phyloP scores from a whole-genome alignment of 2,888 invertebrate species.

The Eupithecia abbreviata region DNA sequence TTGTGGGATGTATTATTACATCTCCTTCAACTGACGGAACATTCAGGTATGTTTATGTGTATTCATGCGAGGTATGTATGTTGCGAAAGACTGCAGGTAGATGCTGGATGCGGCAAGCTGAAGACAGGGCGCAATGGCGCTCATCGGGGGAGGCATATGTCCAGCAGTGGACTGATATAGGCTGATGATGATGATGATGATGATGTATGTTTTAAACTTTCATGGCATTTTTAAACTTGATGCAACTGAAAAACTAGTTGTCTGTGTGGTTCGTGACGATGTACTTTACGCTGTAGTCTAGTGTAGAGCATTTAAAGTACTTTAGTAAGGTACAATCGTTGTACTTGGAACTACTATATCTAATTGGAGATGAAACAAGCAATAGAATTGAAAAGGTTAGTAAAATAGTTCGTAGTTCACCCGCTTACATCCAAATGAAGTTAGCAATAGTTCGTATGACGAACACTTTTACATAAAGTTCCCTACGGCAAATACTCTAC shows the following conservation, averaged over 20 bases:
- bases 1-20: slow-evolving; percentile 7
- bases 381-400: neutral
- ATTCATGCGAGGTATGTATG: neutral
- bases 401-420: too few relatives aligned
- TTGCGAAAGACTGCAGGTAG: too few relatives aligned
- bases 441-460: neutral
- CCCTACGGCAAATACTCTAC: neutral
- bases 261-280: neutral
- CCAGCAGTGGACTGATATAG: too few relatives aligned
- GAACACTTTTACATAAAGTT: neutral
- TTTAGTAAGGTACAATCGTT: neutral
- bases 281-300: too few relatives aligned
- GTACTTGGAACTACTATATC: neutral
- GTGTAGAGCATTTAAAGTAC: neutral
- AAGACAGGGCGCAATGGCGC: too few relatives aligned
- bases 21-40: neutral
- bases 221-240: too few relatives aligned
- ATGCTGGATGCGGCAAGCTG: too few relatives aligned
- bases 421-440: neutral
- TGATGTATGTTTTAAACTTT: neutral
- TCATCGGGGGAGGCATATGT: too few relatives aligned
- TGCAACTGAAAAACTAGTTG: too few relatives aligned
- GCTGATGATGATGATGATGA: too few relatives aligned
- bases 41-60: neutral
- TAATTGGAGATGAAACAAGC: neutral